Conservation (phyloP, 2,797 vertebrate genomes). For the Yasuhikotakia modesta region DNA sequence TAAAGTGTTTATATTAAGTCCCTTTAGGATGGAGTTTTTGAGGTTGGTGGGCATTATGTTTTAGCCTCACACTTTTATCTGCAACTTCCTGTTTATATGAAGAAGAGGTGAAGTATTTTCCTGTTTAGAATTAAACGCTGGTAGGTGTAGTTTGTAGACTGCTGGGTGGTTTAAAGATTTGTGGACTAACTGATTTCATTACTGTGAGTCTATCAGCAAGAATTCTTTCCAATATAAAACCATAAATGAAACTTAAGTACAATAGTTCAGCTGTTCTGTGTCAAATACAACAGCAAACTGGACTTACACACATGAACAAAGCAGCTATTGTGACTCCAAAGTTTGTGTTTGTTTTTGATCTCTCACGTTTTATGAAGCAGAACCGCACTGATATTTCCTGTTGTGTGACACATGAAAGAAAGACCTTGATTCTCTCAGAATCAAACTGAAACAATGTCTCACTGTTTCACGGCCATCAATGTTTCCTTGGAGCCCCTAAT, state of each 20-base stretch:
- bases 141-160: slow-evolving; percentile 3
- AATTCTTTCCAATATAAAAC: background rate
- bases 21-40: slow-evolving; percentile 23
- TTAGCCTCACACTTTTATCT: slow-evolving; percentile 2
- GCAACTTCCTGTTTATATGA: slow-evolving; percentile 36
- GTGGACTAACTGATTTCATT: slow-evolving; percentile 40
- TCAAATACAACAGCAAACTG: slow-evolving; percentile 8
- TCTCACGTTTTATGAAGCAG: slow-evolving; percentile 18
- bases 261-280: background rate
- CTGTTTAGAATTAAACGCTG: slow-evolving; percentile 28
- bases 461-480: slow-evolving; percentile 26
- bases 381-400: slow-evolving; percentile 18
- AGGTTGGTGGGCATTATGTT: slow-evolving; percentile 6
- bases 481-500: slow-evolving; percentile 19
- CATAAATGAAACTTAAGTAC: background rate
- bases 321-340: slow-evolving; percentile 17
- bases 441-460: slow-evolving; percentile 33
- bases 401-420: background rate
- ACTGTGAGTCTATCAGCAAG: background rate
- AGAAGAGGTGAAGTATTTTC: slow-evolving; percentile 25
- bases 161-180: slow-evolving; percentile 3
- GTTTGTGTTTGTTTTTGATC: slow-evolving; percentile 36
- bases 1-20: slow-evolving; percentile 30
- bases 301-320: slow-evolving; percentile 13
- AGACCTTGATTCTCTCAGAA: slow-evolving; percentile 8